phyloP scores from a whole-genome alignment of 2,797 vertebrate species.

The Melanotaenia pygmaea region DNA sequence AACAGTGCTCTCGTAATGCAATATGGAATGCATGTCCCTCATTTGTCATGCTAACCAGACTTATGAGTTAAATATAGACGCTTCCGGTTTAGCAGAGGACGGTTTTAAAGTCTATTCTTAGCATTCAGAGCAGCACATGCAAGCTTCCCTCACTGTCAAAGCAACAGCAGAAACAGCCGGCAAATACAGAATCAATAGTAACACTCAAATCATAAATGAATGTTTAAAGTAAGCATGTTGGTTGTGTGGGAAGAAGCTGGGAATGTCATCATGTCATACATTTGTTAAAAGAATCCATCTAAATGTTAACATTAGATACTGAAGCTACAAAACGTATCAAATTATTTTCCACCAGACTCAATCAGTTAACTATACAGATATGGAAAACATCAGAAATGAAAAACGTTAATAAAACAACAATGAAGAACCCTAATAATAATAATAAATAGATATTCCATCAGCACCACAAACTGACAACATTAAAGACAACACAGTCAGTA shows the following conservation, averaged over 20 bases:
- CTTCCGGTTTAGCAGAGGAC: slow-evolving; percentile 76
- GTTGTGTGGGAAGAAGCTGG: slow-evolving; percentile 11
- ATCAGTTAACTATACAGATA: background rate
- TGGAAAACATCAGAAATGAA: background rate
- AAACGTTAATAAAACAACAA: background rate
- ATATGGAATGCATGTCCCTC: slow-evolving; percentile 73
- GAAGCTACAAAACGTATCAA: background rate
- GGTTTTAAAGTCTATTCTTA: slow-evolving; percentile 80
- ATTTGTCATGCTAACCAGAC: slow-evolving; percentile 80
- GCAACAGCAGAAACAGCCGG: background rate
- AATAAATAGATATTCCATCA: background rate
- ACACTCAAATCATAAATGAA: slow-evolving; percentile 34
- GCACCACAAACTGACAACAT: background rate
- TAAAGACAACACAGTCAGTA: background rate
- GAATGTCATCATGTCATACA: slow-evolving; percentile 25
- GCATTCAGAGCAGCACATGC: slow-evolving; percentile 58
- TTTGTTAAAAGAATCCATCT: slow-evolving; percentile 17
- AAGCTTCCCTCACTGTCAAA: slow-evolving; percentile 54
- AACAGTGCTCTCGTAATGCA: slow-evolving; percentile 72
- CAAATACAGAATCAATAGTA: slow-evolving; percentile 17
- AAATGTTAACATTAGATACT: slow-evolving; percentile 4
- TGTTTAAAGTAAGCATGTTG: slow-evolving; percentile 30
- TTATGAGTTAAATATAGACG: slow-evolving; percentile 81
- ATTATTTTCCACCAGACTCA: background rate
- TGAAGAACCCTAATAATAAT: background rate